Conservation (phyloP, 2,888 invertebrate species). For the Phengaris alcon region DNA sequence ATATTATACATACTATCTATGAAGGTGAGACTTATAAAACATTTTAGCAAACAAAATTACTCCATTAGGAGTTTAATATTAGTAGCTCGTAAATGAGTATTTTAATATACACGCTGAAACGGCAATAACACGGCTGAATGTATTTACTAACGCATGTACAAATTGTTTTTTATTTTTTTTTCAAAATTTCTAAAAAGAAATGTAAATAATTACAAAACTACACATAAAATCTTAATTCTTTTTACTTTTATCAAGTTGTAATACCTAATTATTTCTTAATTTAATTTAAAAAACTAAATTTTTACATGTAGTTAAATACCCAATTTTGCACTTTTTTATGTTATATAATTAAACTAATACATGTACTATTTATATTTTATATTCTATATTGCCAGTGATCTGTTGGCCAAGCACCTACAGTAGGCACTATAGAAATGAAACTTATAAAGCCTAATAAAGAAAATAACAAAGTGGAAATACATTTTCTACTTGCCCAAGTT, state of each 20-base stretch:
- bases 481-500: slow-evolving; percentile 16
- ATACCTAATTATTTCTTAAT: too few species aligned
- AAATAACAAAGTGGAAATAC: slow-evolving; percentile 2
- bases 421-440: neutral
- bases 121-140: neutral
- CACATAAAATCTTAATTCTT: too few species aligned
- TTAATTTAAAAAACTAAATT: too few species aligned
- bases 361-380: too few species aligned
- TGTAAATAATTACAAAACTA: too few species aligned
- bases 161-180: neutral
- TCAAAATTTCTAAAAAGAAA: too few species aligned
- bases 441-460: neutral
- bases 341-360: too few species aligned
- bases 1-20: neutral
- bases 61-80: neutral
- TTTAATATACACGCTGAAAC: neutral
- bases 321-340: neutral
- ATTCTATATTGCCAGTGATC: neutral
- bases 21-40: neutral
- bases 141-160: neutral
- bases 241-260: too few species aligned
- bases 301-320: too few species aligned
- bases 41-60: neutral
- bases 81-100: neutral
- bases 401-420: neutral